Evolutionary conservation across 2,888 invertebrate genomes (phyloP), one percentile per base, ranked within the genome.

Genomic region (Cantharis rustica): DNA sequence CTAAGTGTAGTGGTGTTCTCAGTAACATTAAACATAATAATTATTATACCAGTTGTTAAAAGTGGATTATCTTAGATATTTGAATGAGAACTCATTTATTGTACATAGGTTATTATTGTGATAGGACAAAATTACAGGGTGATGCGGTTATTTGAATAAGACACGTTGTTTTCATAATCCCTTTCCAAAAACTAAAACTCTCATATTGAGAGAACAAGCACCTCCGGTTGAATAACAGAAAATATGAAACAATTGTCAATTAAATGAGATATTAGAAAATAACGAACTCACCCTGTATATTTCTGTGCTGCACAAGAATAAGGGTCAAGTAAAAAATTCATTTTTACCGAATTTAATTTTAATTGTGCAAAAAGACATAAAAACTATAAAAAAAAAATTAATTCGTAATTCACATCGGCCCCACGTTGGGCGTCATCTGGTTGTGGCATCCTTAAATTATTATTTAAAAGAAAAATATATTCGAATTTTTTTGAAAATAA

Each of bases 1-100:
- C 83, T 81, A 77, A 78, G 75, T 81, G 82, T 81, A 80, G 77
- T 81, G 64, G 23, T 20, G 80, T 81, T 81, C 78, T 80, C 80
- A 76, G 79, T 77, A 76, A 79, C 75, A 68, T 73, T 72, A 69
- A 77, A 61, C 66, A 72, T 47, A 47, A 47, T 31, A 31, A 31
- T 47, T 7, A 47, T 47, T 75, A 72, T 78, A 74, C 75, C 75
- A 75, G 68, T 78, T 75, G 75, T 75, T 77, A 77, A 71, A 61
- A 66, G 63, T 17, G 71, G 63, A 70, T 31, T 64, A 47, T 71
- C 64, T 47, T 66, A 71, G 69, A 71, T 62, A 69, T 76, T 68
- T 15, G 62, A 47, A 69, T 72, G 69, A 27, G 71, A 71, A 69
- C 26, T 71, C 20, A 75, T 62, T 71, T 71, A 64, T 68, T 78